Evolutionary conservation across 2,113 vertebrate genomes (phyloP).

Genomic region (Bujurquina vittata): DNA sequence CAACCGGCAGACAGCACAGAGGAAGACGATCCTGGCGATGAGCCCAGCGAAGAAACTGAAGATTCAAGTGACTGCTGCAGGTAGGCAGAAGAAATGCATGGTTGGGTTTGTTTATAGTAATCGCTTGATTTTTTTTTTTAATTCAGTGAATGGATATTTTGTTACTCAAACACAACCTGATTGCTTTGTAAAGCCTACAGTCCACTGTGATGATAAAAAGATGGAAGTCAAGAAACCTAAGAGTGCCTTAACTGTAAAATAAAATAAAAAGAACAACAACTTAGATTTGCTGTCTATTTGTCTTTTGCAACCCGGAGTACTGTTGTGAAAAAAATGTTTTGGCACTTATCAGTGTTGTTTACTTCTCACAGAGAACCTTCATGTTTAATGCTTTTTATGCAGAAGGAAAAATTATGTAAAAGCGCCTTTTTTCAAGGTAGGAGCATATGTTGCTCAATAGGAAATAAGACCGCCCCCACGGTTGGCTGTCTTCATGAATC

Average conservation of each 20-base stretch:
- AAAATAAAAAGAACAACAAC: background rate
- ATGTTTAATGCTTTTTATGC: background rate
- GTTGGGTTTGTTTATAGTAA: background rate
- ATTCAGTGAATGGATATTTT: background rate
- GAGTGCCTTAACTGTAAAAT: background rate
- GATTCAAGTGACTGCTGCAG: constrained; percentile 83
- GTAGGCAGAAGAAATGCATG: constrained; percentile 69
- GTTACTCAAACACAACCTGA: background rate
- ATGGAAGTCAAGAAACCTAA: too few species aligned
- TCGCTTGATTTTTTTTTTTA: background rate
- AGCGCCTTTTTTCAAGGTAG: background rate
- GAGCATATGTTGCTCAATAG: background rate
- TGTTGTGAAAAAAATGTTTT: background rate
- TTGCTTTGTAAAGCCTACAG: background rate
- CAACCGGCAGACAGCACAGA: constrained; percentile 55
- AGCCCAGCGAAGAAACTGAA: constrained; percentile 63
- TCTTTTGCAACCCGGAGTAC: background rate
- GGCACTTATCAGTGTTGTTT: background rate
- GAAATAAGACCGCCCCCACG: constrained; percentile 3
- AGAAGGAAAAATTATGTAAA: background rate
- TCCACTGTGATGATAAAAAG: background rate
- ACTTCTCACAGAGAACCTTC: background rate
- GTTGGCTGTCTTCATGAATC: constrained; percentile 29
- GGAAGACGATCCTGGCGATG: constrained; percentile 44
- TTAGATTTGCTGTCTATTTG: background rate